Evolutionary conservation across 2,113 vertebrate genomes (phyloP).

Genomic region (Taurulus bubalis): DNA sequence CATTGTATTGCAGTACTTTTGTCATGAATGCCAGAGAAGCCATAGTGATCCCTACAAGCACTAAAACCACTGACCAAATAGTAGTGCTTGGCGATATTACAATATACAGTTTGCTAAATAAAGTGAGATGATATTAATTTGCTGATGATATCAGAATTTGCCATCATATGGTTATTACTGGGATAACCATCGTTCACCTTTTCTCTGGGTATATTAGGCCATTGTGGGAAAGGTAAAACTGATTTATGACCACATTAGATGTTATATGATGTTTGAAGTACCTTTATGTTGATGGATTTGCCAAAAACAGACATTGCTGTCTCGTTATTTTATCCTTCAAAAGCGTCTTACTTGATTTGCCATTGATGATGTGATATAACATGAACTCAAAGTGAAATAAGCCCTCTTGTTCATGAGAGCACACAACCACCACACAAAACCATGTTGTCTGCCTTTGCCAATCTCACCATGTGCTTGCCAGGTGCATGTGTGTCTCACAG

Average conservation of each 20-base stretch:
- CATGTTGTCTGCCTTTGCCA: not conserved
- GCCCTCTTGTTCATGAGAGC: not conserved
- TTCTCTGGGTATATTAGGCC: not conserved
- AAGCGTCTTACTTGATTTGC: not conserved
- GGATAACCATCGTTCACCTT: not conserved
- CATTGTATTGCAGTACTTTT: not conserved
- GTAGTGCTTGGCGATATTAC: not conserved
- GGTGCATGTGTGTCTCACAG: not conserved
- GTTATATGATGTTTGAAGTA: not conserved
- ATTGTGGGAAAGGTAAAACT: not conserved
- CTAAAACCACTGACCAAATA: too few species aligned
- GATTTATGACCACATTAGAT: not conserved
- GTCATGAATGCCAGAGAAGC: not conserved
- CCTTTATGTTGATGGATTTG: not conserved
- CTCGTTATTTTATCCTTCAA: not conserved
- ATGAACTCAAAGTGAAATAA: not conserved
- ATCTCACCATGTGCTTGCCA: not conserved
- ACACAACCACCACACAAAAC: not conserved
- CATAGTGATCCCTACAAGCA: not conserved
- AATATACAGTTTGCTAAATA: not conserved
- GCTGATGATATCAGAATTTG: not conserved
- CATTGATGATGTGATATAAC: not conserved
- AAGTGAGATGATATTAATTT: not conserved
- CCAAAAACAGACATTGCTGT: not conserved
- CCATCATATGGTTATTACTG: not conserved